Evolutionary conservation across 2,888 invertebrate genomes (phyloP).

Genomic region (Caenorhabditis drosophilae): DNA sequence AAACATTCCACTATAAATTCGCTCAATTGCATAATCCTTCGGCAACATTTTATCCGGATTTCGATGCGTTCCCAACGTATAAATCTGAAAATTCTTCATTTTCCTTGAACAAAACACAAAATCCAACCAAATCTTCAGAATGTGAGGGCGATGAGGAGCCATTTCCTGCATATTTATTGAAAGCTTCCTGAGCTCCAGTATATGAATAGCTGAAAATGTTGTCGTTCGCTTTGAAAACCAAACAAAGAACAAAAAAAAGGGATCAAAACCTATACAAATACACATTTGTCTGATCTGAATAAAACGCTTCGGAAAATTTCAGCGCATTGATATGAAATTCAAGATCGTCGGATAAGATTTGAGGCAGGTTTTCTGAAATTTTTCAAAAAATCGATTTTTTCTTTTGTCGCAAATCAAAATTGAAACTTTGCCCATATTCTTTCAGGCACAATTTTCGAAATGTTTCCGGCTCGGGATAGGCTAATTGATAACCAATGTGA

Average conservation of each 20-base stretch:
- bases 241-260: too few species aligned
- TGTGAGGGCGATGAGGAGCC: constrained; percentile 32
- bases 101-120: background rate
- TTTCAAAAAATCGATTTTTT: constrained; percentile 1
- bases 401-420: too few species aligned
- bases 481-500: constrained; percentile 14
- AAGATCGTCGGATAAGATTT: constrained; percentile 22
- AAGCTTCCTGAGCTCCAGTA: constrained; percentile 26
- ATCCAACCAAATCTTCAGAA: constrained; percentile 37
- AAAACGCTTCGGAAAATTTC: constrained; percentile 8
- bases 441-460: constrained; percentile 7
- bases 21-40: constrained; percentile 39
- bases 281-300: constrained; percentile 9
- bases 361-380: background rate
- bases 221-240: background rate
- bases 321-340: constrained; percentile 17
- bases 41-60: constrained; percentile 1
- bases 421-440: background rate
- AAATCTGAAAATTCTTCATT: constrained; percentile 21
- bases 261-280: constrained; percentile 20
- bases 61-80: constrained; percentile 41
- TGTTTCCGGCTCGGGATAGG: constrained; percentile 2
- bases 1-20: constrained; percentile 37
- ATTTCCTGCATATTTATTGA: constrained; percentile 18
- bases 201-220: constrained; percentile 28